These are phyloP conservation scores for Hetaerina titia DNA, from an alignment of 2,888 invertebrate genomes.

Conservation along the genomic window DNA sequence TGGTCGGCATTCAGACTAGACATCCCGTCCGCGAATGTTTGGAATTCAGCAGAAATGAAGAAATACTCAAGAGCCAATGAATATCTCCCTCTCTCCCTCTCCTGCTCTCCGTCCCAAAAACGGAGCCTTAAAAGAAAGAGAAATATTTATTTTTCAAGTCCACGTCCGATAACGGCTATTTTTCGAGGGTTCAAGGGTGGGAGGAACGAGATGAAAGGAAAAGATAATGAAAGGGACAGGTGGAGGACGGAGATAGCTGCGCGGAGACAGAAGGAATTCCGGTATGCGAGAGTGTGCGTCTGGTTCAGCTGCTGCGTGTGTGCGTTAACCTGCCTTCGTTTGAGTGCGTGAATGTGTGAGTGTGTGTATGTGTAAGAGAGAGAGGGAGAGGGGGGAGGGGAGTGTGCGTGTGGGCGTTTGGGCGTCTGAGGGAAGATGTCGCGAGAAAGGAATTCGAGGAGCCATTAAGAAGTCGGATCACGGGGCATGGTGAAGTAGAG, in stretches of 20 bases:
- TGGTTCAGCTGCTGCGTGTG: no score
- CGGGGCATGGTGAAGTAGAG: background rate
- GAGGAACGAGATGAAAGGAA: background rate
- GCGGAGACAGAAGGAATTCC: background rate
- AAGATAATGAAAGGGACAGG: background rate
- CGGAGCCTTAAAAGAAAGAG: background rate
- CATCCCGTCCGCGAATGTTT: background rate
- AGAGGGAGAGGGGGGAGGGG: background rate
- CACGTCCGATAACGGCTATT: background rate
- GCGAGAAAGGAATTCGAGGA: background rate
- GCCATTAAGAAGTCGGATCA: constrained; percentile 33
- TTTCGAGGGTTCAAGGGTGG: background rate
- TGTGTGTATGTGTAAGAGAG: background rate
- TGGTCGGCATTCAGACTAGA: background rate
- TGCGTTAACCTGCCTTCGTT: no score
- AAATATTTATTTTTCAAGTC: no score
- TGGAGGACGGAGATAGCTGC: background rate
- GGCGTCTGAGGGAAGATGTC: background rate
- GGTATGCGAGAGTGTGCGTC: background rate
- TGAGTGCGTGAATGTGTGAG: background rate
- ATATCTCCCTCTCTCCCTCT: no score
- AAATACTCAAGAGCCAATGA: background rate
- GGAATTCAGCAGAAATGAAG: background rate
- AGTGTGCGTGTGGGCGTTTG: background rate
- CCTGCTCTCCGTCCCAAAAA: background rate